These are phyloP conservation scores for Eugnorisma glareosa DNA, from an alignment of 2,888 invertebrate genomes.

Conservation along the genomic window DNA sequence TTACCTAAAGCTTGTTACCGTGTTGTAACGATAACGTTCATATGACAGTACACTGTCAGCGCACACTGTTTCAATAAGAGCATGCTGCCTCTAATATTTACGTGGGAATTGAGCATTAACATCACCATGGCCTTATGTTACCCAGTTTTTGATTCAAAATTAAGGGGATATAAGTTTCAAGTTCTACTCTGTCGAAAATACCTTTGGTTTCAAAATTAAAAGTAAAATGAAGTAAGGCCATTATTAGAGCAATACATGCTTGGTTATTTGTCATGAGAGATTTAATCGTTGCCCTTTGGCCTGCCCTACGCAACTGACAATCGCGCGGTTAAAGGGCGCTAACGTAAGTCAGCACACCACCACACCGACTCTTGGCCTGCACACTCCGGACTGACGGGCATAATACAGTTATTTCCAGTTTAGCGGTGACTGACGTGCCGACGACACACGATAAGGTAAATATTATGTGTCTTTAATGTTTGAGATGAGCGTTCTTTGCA, in stretches of 20 bases:
- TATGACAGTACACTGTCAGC: conserved; percentile 85
- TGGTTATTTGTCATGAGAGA: conserved; percentile 90
- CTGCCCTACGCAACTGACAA: conserved; percentile 90
- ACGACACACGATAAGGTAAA: conserved; percentile 80
- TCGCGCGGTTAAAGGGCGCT: conserved; percentile 71
- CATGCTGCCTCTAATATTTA: conserved; percentile 87
- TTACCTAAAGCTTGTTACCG: conserved; percentile 70
- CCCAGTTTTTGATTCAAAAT: conserved; percentile 33
- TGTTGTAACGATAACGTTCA: conserved; percentile 74
- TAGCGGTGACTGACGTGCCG: conserved; percentile 61
- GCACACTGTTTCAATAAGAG: conserved; percentile 87
- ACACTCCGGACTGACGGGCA: conserved; percentile 90
- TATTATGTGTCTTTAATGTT: conserved; percentile 68
- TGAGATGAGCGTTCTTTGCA: conserved; percentile 71
- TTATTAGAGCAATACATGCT: conserved; percentile 86
- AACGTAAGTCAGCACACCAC: conserved; percentile 86
- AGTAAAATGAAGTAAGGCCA: conserved; percentile 60
- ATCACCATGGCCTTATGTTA: conserved; percentile 44
- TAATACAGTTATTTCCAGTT: conserved; percentile 89
- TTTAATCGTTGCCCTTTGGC: conserved; percentile 83
- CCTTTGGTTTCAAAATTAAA: conserved; percentile 29
- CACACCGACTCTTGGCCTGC: conserved; percentile 89
- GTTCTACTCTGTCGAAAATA: conserved; percentile 45
- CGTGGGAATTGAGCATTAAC: conserved; percentile 56
- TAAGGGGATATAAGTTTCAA: conserved; percentile 26